Evolutionary conservation across 2,113 vertebrate species (phyloP).

Genomic region (Grammomys dolichurus): DNA sequence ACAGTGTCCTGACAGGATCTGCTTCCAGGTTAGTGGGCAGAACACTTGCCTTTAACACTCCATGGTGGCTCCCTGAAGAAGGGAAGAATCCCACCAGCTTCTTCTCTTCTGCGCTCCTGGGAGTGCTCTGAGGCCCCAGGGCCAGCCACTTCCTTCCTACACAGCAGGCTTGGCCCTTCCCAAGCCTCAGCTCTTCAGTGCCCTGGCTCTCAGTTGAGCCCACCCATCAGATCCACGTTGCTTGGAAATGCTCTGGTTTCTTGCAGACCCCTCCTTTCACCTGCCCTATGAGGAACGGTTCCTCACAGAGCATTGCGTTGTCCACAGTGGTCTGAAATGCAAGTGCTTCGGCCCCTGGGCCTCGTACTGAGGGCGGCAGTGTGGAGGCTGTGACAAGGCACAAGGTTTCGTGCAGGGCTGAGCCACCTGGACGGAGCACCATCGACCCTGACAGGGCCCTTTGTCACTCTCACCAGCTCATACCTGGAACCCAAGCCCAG

Average conservation of each 20-base stretch:
- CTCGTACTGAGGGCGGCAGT: no score
- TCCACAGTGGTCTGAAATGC: neutral
- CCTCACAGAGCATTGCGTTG: neutral
- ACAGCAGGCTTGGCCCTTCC: neutral
- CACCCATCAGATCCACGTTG: neutral
- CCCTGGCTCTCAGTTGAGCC: neutral
- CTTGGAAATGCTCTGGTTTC: conserved; percentile 32
- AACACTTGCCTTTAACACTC: neutral
- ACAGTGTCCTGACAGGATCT: neutral
- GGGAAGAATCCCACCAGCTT: neutral
- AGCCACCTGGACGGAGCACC: neutral
- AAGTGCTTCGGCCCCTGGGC: neutral
- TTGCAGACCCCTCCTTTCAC: neutral
- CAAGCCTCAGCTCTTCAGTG: neutral
- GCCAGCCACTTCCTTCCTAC: no score
- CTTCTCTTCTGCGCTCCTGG: neutral
- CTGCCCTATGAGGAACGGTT: neutral
- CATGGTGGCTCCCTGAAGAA: neutral
- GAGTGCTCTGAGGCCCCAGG: neutral
- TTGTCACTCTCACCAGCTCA: no score
- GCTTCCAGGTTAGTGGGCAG: neutral
- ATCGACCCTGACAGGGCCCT: neutral
- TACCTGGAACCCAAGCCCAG: neutral
- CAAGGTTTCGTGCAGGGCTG: accelerated
- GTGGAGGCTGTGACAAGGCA: no score